Evolutionary conservation across 2,113 vertebrate genomes (phyloP), one percentile per base, ranked within the genome.

Genomic region (Vireo altiloquus): DNA sequence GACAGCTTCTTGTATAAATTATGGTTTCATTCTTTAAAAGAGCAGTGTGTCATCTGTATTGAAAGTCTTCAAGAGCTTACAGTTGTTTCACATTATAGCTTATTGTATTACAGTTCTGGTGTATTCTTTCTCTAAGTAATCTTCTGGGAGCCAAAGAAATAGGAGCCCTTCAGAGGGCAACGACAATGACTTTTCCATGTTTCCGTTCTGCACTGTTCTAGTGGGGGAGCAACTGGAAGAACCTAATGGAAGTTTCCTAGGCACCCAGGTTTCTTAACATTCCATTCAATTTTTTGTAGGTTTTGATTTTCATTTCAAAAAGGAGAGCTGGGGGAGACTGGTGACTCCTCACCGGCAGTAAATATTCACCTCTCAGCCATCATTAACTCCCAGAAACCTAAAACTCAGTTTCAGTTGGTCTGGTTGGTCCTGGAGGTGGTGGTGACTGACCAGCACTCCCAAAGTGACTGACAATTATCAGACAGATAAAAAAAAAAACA

Each of bases 41-140:
- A 89, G 23, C 75, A 72, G 54, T 44, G 71, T 96, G 82, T 78
- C 89, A 68, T 94, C 90, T 89, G 76, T 59, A 78, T 90, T 90
- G 92, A 44, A 81, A 92, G 54, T 85, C 78, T 89, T 87, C 75
- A 90, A 92, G 92, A 94, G 72, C 93, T 87, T 93, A 74, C 93
- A 96, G 93, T 97, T 97, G 95, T 95, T 96, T 97, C 94, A 92
- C 82, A 97, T 96, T 96, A 96, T 90, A 87, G 69, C 92, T 96
- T 94, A 97, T 95, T 93, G 90, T 96, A 76, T 96, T 95, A 94
- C 94, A 89, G 47, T 90, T 91, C 76, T 92, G 74, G 77, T 92
- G 35, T 93, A 95, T 79, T 94, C 89, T 97, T 96, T 87, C 92
- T 96, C 46, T 77, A 91, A 93, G 92, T 94, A 91, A 94, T 89